These are phyloP conservation scores for Zapus hudsonius DNA, from an alignment of 2,113 vertebrate species.

Conservation along the genomic window DNA sequence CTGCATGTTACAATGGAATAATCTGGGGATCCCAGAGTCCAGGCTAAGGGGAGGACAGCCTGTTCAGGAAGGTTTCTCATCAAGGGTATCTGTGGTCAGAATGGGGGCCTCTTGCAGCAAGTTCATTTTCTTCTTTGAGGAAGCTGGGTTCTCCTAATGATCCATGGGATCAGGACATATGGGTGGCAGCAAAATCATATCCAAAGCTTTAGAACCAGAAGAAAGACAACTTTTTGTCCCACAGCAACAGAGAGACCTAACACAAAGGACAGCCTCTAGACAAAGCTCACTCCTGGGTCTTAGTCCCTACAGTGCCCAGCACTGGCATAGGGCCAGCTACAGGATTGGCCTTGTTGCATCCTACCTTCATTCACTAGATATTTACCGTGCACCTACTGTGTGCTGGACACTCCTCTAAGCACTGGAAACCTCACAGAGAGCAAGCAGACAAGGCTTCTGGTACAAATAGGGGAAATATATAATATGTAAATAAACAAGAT, in stretches of 20 bases:
- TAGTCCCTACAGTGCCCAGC: not conserved
- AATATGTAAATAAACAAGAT: not conserved
- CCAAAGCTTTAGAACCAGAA: not conserved
- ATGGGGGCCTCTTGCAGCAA: not conserved
- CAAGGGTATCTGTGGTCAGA: not conserved
- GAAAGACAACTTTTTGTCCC: conserved; percentile 7
- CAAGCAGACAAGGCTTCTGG: not conserved
- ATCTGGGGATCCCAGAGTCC: not conserved
- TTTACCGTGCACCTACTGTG: not conserved
- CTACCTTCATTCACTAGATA: not conserved
- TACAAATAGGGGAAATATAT: not conserved
- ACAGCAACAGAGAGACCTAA: not conserved
- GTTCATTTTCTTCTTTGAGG: not conserved
- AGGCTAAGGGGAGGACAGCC: not conserved
- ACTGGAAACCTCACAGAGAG: not conserved
- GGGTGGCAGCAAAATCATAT: not conserved
- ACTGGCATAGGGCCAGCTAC: not conserved
- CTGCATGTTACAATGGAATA: not conserved
- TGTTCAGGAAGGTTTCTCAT: not conserved
- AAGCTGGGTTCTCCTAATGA: not conserved
- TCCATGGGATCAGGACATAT: not conserved
- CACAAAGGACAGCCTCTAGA: not conserved
- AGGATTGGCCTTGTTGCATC: not conserved
- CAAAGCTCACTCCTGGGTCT: not conserved
- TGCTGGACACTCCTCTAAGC: not conserved